Conservation (phyloP, 35 echinoderm and acorn worm species). For the Heliocidaris tuberculata region DNA sequence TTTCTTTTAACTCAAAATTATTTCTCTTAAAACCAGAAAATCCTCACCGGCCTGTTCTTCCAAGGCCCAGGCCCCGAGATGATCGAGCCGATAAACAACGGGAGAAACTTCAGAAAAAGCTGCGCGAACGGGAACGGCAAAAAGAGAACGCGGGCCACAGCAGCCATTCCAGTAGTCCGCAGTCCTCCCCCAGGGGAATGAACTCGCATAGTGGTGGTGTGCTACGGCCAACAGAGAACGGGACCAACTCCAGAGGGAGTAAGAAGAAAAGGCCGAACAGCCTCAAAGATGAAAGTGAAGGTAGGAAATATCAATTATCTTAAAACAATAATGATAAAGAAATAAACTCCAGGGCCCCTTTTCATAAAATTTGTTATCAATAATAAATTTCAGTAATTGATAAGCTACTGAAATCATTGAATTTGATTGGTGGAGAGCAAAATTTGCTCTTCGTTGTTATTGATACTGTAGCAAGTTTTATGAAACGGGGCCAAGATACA, state of each 20-base stretch:
- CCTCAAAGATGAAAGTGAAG: slow-evolving; percentile 68
- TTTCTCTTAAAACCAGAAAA: slow-evolving; percentile 57
- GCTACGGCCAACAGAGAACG: slow-evolving; percentile 46
- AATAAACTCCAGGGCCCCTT: too few species aligned
- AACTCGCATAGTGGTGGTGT: slow-evolving; percentile 23
- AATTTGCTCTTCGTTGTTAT: too few species aligned
- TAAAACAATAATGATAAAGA: too few species aligned
- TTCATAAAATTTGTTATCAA: too few species aligned
- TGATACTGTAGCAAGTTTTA: too few species aligned
- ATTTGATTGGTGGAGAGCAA: too few species aligned
- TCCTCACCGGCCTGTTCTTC: slow-evolving; percentile 68
- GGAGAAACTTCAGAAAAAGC: slow-evolving; percentile 86
- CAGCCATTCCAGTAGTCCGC: slow-evolving; percentile 70
- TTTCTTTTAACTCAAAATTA: not conserved
- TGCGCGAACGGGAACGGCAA: slow-evolving; percentile 61
- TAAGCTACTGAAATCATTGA: too few species aligned
- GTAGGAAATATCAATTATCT: slow-evolving; percentile 32
- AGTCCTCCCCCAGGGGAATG: slow-evolving; percentile 79
- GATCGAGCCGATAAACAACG: slow-evolving; percentile 91
- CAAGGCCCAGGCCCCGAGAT: slow-evolving; percentile 75
- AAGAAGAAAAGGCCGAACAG: slow-evolving; percentile 60
- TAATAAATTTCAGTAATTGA: too few species aligned
- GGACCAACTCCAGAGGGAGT: slow-evolving; percentile 52
- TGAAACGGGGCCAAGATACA: too few species aligned
- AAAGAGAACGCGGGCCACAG: slow-evolving; percentile 58